Evolutionary conservation across 2,888 invertebrate genomes (phyloP).

Genomic region (Troilus luridus): DNA sequence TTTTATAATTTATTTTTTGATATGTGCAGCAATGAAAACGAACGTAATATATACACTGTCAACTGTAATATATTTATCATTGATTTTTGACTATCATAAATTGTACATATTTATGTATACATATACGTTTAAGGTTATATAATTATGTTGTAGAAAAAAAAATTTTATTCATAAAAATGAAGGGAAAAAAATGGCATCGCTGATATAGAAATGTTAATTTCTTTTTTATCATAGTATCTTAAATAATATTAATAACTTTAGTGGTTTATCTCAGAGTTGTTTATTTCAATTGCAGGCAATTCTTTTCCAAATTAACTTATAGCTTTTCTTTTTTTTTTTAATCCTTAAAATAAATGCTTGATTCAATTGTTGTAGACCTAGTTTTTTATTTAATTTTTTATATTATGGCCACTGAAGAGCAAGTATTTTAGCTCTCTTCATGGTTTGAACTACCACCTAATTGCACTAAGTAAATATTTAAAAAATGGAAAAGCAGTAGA

Average conservation of each 20-base stretch:
- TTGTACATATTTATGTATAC: constrained; percentile 51
- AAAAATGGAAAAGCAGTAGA: neutral
- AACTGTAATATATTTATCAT: constrained; percentile 37
- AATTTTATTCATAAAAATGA: constrained; percentile 50
- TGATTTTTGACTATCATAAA: constrained; percentile 41
- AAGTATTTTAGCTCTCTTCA: neutral
- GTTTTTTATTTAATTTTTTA: neutral
- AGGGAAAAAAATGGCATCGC: neutral
- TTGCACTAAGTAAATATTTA: neutral
- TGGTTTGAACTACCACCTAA: neutral
- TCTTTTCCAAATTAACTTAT: constrained; percentile 12
- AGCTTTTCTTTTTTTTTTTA: constrained; percentile 15
- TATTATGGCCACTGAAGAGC: neutral
- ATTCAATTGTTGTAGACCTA: neutral
- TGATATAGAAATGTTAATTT: constrained; percentile 45
- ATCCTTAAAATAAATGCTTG: neutral
- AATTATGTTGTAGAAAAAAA: constrained; percentile 50
- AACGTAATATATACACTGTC: constrained; percentile 12
- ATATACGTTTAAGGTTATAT: constrained; percentile 47
- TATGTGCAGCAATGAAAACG: neutral
- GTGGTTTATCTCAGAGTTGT: constrained; percentile 43
- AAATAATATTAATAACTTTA: constrained; percentile 20
- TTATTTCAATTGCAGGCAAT: neutral
- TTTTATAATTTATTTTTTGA: neutral
- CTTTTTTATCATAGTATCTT: constrained; percentile 20